These are phyloP conservation scores for Orthochromis malagaraziensis DNA, from an alignment of 2,113 vertebrate species.

Conservation along the genomic window DNA sequence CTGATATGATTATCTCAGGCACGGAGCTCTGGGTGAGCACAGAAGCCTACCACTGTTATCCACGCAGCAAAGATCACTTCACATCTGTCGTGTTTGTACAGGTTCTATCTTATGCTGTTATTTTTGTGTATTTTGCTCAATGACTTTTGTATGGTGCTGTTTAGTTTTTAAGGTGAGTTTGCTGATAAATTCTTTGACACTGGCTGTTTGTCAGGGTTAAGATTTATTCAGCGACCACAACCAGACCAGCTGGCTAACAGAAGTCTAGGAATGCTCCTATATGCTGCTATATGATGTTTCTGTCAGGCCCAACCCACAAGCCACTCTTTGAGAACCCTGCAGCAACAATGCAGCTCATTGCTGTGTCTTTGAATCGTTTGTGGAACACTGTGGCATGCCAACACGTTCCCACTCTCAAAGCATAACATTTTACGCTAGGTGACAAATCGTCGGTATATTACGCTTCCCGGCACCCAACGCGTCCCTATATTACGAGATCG, in stretches of 20 bases:
- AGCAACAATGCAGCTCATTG: background rate
- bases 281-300: background rate
- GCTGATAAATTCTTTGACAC: background rate
- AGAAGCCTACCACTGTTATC: background rate
- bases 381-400: background rate
- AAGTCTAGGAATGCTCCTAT: background rate
- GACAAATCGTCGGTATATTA: background rate
- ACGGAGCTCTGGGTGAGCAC: background rate
- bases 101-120: background rate
- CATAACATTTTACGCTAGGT: background rate
- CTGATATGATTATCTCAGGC: background rate
- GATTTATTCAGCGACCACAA: background rate
- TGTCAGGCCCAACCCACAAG: background rate
- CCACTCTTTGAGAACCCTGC: background rate
- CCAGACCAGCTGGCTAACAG: background rate
- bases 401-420: background rate
- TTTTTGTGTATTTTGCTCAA: background rate
- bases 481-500: background rate
- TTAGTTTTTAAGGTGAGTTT: background rate
- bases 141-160: background rate
- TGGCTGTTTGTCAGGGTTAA: background rate
- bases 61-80: background rate
- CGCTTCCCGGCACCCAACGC: background rate
- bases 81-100: rapidly evolving
- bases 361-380: background rate